phyloP scores from a whole-genome alignment of 1,140 invertebrate species.

The Eulimnadia texana region DNA sequence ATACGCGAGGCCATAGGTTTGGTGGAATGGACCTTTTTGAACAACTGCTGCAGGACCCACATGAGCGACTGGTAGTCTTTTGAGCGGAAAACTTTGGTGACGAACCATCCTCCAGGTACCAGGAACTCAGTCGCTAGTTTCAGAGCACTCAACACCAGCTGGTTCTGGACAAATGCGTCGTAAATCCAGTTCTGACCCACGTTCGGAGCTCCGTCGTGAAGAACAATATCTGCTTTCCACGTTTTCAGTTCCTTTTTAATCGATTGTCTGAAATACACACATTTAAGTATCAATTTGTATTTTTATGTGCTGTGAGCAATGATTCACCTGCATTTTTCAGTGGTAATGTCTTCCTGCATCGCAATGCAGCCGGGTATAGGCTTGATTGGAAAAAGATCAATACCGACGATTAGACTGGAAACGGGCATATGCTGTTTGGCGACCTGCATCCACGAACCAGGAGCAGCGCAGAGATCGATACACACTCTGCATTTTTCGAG shows the following conservation, averaged over 20 bases:
- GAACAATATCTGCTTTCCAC: constrained; percentile 91
- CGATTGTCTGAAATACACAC: constrained; percentile 43
- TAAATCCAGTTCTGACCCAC: constrained; percentile 91
- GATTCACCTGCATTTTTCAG: constrained; percentile 68
- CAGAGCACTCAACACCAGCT: constrained; percentile 76
- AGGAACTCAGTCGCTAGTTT: constrained; percentile 88
- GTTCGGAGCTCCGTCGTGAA: constrained; percentile 98
- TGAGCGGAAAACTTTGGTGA: constrained; percentile 97
- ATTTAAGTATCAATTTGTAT: too few species aligned
- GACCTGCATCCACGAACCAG: constrained; percentile 99
- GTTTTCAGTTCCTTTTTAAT: constrained; percentile 75
- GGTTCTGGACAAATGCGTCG: constrained; percentile 90
- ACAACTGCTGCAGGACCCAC: constrained; percentile 94
- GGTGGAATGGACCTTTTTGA: constrained; percentile 79
- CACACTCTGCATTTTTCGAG: constrained; percentile 89
- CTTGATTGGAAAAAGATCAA: constrained; percentile 94
- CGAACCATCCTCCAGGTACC: constrained; percentile 86
- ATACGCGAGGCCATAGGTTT: constrained; percentile 95
- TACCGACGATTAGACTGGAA: constrained; percentile 78
- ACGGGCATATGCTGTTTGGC: constrained; percentile 95
- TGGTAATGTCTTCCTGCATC: constrained; percentile 89
- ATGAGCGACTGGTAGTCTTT: constrained; percentile 92
- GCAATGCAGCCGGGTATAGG: constrained; percentile 78
- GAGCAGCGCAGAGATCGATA: constrained; percentile 95
- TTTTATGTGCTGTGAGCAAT: too few species aligned